These are phyloP conservation scores for Austrolebias charrua DNA, from an alignment of 2,797 vertebrate species.

Conservation along the genomic window DNA sequence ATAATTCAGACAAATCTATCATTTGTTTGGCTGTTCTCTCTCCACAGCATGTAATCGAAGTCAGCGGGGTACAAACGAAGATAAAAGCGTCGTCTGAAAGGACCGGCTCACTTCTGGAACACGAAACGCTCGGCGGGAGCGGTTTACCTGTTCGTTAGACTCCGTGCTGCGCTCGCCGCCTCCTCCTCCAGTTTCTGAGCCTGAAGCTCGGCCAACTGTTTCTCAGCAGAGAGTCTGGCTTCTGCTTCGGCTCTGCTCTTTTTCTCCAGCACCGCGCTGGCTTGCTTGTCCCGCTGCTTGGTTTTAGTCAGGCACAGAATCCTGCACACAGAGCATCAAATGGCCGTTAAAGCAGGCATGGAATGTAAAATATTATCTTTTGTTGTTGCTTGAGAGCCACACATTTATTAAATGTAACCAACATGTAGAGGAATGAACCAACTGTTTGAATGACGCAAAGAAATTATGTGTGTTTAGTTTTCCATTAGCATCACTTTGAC, in stretches of 20 bases:
- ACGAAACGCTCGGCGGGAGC: conserved; percentile 1
- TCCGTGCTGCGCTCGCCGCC: conserved; percentile 70
- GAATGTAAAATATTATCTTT: too few relatives aligned
- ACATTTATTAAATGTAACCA: too few relatives aligned
- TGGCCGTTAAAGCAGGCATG: too few relatives aligned
- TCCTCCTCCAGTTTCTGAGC: conserved; percentile 81
- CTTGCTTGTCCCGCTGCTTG: conserved; percentile 86
- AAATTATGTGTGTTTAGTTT: too few relatives aligned
- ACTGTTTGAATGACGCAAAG: too few relatives aligned
- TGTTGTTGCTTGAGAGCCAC: too few relatives aligned
- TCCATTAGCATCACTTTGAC: too few relatives aligned
- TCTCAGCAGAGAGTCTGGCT: conserved; percentile 74
- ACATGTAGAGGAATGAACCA: too few relatives aligned
- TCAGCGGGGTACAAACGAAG: conserved; percentile 4
- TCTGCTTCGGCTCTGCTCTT: conserved; percentile 80
- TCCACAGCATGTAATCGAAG: conserved; percentile 4
- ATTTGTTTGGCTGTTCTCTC: conserved; percentile 3
- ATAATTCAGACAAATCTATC: not conserved
- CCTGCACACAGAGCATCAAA: conserved; percentile 50
- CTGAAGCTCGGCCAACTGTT: conserved; percentile 78
- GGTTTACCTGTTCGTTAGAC: conserved; percentile 73
- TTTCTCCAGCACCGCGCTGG: conserved; percentile 79
- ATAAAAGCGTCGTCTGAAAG: not conserved
- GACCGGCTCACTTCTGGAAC: conserved; percentile 1
- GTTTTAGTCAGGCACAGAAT: conserved; percentile 81